These are phyloP conservation scores for Papilio dardanus DNA, from an alignment of 1,140 invertebrate species.

Conservation along the genomic window DNA sequence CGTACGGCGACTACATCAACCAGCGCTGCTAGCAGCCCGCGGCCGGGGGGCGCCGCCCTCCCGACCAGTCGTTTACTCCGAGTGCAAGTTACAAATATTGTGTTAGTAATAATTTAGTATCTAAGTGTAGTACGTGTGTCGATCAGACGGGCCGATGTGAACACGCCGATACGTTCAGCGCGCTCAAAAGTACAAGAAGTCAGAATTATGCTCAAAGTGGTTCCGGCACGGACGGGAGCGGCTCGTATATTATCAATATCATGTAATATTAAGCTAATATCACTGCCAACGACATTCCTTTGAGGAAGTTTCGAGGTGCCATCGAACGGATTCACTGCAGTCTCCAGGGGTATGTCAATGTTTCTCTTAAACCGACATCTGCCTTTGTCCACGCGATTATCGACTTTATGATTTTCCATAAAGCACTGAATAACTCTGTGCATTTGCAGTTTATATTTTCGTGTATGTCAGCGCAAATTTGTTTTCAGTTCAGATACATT, in stretches of 20 bases:
- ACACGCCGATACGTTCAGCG: slow-evolving; percentile 39
- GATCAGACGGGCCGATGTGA: slow-evolving; percentile 32
- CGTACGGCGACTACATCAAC: slow-evolving; percentile 76
- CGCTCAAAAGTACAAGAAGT: slow-evolving; percentile 50
- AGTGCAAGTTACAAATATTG: slow-evolving; percentile 52
- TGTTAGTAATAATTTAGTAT: slow-evolving; percentile 65
- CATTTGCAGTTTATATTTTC: slow-evolving; percentile 2
- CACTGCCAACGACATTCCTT: slow-evolving; percentile 76
- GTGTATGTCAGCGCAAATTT: slow-evolving; percentile 20
- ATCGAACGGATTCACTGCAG: slow-evolving; percentile 42
- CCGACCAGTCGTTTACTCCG: slow-evolving; percentile 40
- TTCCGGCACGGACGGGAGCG: slow-evolving; percentile 40
- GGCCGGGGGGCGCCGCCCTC: slow-evolving; percentile 40
- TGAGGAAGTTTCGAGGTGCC: slow-evolving; percentile 57
- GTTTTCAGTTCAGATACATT: slow-evolving; percentile 16
- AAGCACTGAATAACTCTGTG: background rate
- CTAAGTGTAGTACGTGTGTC: slow-evolving; percentile 68
- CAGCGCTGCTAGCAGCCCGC: slow-evolving; percentile 78
- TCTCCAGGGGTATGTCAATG: slow-evolving; percentile 30
- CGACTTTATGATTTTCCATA: background rate
- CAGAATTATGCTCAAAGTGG: slow-evolving; percentile 76
- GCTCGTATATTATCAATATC: slow-evolving; percentile 56
- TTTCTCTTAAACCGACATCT: slow-evolving; percentile 10
- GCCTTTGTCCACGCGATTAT: slow-evolving; percentile 12
- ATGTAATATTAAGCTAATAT: slow-evolving; percentile 55